Evolutionary conservation across 2,888 invertebrate species (phyloP).

Genomic region (Melieria crassipennis): DNA sequence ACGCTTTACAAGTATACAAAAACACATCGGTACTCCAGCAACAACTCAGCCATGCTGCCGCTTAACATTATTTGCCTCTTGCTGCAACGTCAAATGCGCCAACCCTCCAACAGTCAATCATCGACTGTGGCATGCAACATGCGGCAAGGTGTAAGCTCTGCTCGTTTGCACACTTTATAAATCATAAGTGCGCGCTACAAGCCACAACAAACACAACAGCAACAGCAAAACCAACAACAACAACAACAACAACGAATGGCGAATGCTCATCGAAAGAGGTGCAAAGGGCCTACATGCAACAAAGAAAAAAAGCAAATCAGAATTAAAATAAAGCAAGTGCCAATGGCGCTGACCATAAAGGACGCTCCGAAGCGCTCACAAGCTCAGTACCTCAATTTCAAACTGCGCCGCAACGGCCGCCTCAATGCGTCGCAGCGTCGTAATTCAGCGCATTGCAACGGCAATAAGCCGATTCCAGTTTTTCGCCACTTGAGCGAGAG

Average conservation of each 20-base stretch:
- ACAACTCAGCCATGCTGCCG: neutral
- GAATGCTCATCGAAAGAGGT: neutral
- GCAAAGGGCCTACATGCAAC: neutral
- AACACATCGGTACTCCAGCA: neutral
- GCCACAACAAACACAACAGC: conserved; percentile 16
- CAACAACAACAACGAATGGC: neutral
- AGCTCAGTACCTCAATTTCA: no score
- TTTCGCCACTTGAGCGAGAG: no score
- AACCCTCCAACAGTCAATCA: conserved; percentile 47
- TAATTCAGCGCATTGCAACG: no score
- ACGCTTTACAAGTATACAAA: no score
- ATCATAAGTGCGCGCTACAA: conserved; percentile 32
- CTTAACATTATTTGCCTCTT: neutral
- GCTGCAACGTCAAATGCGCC: conserved; percentile 19
- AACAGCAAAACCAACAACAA: conserved; percentile 13
- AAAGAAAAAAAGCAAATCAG: neutral
- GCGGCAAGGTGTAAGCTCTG: conserved; percentile 40
- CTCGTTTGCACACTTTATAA: conserved; percentile 35
- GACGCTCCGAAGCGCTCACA: neutral
- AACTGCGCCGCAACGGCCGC: neutral
- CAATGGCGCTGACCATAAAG: neutral
- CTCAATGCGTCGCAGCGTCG: neutral
- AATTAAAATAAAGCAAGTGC: neutral
- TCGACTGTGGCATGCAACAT: conserved; percentile 47
- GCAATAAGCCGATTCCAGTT: no score